Evolutionary conservation across 35 echinoderm and acorn worm genomes (phyloP), one percentile per base, ranked within the genome.

Genomic region (Ophioderma brevispina): DNA sequence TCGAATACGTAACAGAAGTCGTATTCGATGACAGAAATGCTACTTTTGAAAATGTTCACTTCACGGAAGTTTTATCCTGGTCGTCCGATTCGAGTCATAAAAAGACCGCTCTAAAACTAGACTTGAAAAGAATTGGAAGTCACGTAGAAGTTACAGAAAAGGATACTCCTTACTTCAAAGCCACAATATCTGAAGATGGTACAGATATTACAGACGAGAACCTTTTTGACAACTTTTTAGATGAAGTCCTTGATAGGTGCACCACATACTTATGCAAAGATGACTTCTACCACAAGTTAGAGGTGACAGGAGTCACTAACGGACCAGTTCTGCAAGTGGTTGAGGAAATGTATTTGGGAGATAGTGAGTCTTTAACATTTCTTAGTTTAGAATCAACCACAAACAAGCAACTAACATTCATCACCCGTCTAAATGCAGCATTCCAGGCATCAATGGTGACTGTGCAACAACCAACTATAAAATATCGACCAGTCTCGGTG

Each of bases 341-440:
- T 33, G 40, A 89, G 33, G 87, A 94, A 39, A 85, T 91, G 33
- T 76, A 84, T 40, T 36, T 91, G 37, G 96, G 96, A 31, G 88
- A 93, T 84, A 87, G 90, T 23, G 96, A 98, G 84, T 38, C 85
- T 37, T 15, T 98, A 19, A 90, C 76, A 30, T 77, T 77, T 37
- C 70, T 95, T 36, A 35, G 76, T n/a, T 34, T 85, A 31, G 85
- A 86, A 78, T 80, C 84, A 79, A 79, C 84, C 56, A 85, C 87
- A 40, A 91, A 92, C 88, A 95, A 95, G 84, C 92, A 98, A 78
- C 85, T 82, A 35, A 84, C 92, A 38, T 82, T 90, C 21, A 90
- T 92, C 30, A 90, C 96, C 28, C 77, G 85, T 40, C 76, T 95
- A 28, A 87, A 91, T 88, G 90, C 92, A 33, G 92, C 92, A 33